Conservation (phyloP, 1,140 invertebrate genomes). For the Megalopta genalis region DNA sequence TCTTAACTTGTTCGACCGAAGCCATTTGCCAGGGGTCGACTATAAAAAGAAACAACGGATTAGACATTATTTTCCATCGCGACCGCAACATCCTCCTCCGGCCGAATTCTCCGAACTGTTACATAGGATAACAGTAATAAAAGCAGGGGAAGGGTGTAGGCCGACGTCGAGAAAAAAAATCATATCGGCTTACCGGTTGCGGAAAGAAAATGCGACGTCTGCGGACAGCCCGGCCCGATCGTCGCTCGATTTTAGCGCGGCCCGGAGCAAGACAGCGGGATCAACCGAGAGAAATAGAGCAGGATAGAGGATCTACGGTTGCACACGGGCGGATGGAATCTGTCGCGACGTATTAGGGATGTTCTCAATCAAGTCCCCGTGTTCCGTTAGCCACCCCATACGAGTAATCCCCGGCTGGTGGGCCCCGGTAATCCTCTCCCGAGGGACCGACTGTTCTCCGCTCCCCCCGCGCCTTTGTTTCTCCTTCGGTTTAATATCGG, state of each 20-base stretch:
- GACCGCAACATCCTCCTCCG: neutral
- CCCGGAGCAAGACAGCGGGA: slow-evolving; percentile 1
- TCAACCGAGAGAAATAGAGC: neutral
- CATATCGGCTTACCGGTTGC: slow-evolving; percentile 45
- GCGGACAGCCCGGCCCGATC: slow-evolving; percentile 9
- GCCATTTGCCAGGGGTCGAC: too few species aligned
- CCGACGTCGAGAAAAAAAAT: slow-evolving; percentile 17
- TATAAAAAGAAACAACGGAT: too few species aligned
- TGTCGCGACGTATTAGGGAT: slow-evolving; percentile 78
- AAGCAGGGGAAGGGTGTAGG: slow-evolving; percentile 16
- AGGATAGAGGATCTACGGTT: slow-evolving; percentile 61
- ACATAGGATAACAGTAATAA: slow-evolving; percentile 9
- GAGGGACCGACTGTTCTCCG: slow-evolving; percentile 52
- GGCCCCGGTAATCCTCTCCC: slow-evolving; percentile 69
- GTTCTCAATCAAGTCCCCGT: slow-evolving; percentile 79
- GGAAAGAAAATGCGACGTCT: slow-evolving; percentile 34
- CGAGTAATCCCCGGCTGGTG: slow-evolving; percentile 69
- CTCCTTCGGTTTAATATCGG: slow-evolving; percentile 64
- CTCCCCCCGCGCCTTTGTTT: slow-evolving; percentile 63
- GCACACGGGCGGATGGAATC: slow-evolving; percentile 78
- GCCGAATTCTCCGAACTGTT: neutral
- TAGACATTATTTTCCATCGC: neutral
- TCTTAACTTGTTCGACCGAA: too few species aligned
- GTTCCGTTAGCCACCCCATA: slow-evolving; percentile 73
- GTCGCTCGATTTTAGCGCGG: slow-evolving; percentile 23